phyloP scores from a whole-genome alignment of 2,888 invertebrate species.

The Resseliella maxima region DNA sequence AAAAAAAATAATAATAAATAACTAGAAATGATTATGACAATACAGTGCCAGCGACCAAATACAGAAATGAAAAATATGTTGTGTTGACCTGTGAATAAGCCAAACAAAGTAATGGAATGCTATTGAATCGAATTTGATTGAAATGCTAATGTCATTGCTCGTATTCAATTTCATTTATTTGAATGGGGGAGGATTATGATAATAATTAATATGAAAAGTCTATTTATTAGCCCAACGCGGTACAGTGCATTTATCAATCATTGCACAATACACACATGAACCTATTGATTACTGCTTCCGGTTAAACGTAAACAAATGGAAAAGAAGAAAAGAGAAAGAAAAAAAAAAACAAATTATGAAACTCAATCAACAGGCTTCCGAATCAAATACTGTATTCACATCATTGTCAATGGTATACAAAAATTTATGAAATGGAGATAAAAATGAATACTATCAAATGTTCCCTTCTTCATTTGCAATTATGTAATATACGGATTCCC shows the following conservation, averaged over 20 bases:
- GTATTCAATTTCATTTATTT: not conserved
- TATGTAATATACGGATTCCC: conserved; percentile 24
- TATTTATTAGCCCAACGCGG: not conserved
- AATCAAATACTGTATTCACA: not conserved
- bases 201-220: conserved; percentile 41
- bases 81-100: conserved; percentile 29
- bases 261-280: not conserved
- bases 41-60: conserved; percentile 13
- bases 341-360: not conserved
- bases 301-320: not conserved
- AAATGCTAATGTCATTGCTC: conserved; percentile 6
- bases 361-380: conserved; percentile 34
- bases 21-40: conserved; percentile 36
- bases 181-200: conserved; percentile 46
- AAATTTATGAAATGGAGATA: not conserved
- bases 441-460: not conserved
- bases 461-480: not conserved
- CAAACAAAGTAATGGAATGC: conserved; percentile 28
- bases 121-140: conserved; percentile 5
- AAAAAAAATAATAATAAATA: not conserved
- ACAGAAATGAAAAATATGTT: conserved; percentile 26
- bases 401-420: not conserved
- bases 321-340: too few species aligned
- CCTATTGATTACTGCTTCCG: conserved; percentile 47
- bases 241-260: not conserved